Evolutionary conservation across 2,888 invertebrate species (phyloP).

Genomic region (Plagodis pulveraria): DNA sequence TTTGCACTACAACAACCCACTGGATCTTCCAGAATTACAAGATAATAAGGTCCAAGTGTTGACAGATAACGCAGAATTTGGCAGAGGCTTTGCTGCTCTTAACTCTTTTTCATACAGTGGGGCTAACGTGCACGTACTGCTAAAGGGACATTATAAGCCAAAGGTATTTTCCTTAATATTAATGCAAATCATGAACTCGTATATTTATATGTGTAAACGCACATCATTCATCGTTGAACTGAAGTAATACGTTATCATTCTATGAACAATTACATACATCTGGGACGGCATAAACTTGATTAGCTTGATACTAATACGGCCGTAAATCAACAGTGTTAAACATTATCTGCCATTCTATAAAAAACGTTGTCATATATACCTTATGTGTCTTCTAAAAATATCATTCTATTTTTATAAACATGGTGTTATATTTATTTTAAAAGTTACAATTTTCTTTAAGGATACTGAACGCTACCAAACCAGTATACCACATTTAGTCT

Average conservation of each 20-base stretch:
- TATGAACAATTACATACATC: no score
- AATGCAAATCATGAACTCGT: no score
- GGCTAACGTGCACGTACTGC: constrained; percentile 48
- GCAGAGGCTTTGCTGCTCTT: constrained; percentile 48
- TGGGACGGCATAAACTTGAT: no score
- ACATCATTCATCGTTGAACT: neutral
- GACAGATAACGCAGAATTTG: constrained; percentile 43
- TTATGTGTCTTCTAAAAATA: no score
- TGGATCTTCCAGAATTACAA: constrained; percentile 42
- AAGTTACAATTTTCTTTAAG: constrained; percentile 36
- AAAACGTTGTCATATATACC: no score
- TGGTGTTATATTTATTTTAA: no score
- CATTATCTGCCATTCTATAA: no score
- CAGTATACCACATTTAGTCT: constrained; percentile 74
- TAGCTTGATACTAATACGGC: no score
- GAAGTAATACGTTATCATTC: neutral
- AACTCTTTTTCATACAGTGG: constrained; percentile 54
- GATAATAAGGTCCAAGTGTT: constrained; percentile 49
- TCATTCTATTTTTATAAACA: no score
- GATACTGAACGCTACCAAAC: constrained; percentile 47
- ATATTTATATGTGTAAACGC: no score
- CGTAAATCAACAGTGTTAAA: no score
- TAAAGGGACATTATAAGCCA: constrained; percentile 52
- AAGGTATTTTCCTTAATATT: constrained; percentile 41
- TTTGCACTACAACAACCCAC: constrained; percentile 49